phyloP scores from a whole-genome alignment of 2,888 invertebrate genomes.

The Tupiocoris notatus region DNA sequence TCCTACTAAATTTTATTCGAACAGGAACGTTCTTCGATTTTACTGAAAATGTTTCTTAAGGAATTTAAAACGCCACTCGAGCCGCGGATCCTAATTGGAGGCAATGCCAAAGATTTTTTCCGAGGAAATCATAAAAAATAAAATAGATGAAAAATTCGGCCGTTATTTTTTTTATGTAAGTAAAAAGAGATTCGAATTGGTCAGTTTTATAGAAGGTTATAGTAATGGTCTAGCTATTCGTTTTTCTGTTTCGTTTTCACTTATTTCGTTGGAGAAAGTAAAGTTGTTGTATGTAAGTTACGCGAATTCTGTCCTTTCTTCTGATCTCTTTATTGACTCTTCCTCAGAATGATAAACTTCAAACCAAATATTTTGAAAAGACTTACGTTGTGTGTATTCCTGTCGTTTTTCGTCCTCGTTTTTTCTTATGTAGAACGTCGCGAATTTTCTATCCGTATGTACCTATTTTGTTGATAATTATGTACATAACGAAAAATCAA shows the following conservation, averaged over 20 bases:
- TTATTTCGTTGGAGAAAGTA: neutral
- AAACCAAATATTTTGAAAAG: slow-evolving; percentile 28
- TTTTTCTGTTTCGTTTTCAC: neutral
- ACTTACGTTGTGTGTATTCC: slow-evolving; percentile 4
- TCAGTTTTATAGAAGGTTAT: neutral
- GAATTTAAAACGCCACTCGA: neutral
- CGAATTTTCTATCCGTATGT: no score
- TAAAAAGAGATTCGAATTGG: neutral
- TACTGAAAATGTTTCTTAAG: neutral
- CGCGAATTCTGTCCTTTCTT: neutral
- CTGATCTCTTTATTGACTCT: slow-evolving; percentile 19
- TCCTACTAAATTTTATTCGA: no score
- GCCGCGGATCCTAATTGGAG: slow-evolving; percentile 1
- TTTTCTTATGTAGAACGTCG: neutral
- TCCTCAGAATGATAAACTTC: slow-evolving; percentile 10
- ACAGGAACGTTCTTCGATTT: neutral
- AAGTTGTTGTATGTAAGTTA: neutral
- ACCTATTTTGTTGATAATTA: slow-evolving; percentile 33
- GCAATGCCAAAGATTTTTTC: slow-evolving; percentile 46
- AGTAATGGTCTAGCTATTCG: neutral
- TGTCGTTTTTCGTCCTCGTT: neutral
- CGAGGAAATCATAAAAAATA: slow-evolving; percentile 25
- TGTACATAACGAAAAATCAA: slow-evolving; percentile 44
- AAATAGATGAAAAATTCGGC: neutral
- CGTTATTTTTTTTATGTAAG: neutral